A percentile compares a stretch with the other conserved stretches of the same genome.
These are phyloP conservation scores for Oxyscelio sp. DNA, from an alignment of 2,888 invertebrate species.

Conservation along the genomic window DNA sequence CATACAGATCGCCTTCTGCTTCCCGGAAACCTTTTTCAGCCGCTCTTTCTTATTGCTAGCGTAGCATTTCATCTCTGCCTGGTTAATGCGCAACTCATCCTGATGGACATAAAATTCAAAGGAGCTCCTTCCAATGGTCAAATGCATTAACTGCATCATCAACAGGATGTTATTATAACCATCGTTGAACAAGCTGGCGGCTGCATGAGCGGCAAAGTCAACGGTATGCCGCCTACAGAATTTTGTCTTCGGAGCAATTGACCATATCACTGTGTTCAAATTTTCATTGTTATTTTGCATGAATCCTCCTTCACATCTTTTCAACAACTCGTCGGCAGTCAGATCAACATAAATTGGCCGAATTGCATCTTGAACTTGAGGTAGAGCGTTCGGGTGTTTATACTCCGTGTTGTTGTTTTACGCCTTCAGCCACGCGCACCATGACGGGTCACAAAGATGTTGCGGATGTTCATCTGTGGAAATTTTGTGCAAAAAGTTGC, in stretches of 20 bases:
- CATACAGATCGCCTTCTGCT: conserved; percentile 41
- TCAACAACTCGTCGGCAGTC: too few species aligned
- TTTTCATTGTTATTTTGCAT: too few species aligned
- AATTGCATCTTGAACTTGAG: conserved; percentile 48
- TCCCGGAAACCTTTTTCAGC: conserved; percentile 27
- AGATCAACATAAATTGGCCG: conserved; percentile 59
- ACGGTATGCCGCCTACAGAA: too few species aligned
- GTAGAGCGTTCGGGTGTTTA: neutral
- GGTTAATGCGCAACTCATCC: conserved; percentile 17
- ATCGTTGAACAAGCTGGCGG: too few species aligned
- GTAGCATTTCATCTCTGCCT: conserved; percentile 26
- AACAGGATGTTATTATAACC: too few species aligned
- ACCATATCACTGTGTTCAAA: too few species aligned
- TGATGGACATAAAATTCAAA: neutral
- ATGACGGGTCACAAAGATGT: conserved; percentile 41
- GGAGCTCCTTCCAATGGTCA: too few species aligned
- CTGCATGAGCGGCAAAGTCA: too few species aligned
- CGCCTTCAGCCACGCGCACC: conserved; percentile 43
- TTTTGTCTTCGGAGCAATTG: too few species aligned
- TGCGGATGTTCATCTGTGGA: neutral
- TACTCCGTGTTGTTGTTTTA: neutral
- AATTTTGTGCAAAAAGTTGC: conserved; percentile 1
- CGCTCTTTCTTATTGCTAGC: conserved; percentile 28
- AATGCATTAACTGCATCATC: too few species aligned
- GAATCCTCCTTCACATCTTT: too few species aligned